Conservation (phyloP, 1,140 invertebrate species). For the Sycophila sp. region DNA sequence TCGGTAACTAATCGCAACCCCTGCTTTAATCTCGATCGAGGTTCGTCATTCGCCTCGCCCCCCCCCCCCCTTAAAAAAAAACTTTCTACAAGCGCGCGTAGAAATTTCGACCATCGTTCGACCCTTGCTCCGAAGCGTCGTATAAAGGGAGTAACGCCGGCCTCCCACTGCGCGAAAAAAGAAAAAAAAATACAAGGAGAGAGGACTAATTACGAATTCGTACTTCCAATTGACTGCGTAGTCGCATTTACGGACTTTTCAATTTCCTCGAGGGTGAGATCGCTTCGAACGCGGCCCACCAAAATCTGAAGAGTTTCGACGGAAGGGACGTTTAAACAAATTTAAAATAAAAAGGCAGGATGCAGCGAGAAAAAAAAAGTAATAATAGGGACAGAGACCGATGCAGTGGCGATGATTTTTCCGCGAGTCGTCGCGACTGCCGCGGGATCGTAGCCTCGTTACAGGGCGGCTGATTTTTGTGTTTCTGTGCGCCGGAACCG, state of each 20-base stretch:
- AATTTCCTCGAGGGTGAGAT: constrained; percentile 5
- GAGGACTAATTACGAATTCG: neutral
- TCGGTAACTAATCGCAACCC: neutral
- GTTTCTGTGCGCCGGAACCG: constrained; percentile 28
- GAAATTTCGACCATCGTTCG: neutral
- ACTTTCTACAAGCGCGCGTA: constrained; percentile 4
- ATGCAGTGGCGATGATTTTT: too few relatives aligned
- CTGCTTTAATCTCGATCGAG: neutral
- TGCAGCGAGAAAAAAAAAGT: neutral
- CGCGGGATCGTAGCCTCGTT: constrained; percentile 1
- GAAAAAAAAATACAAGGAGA: constrained; percentile 1
- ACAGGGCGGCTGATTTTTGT: constrained; percentile 27
- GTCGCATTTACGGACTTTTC: constrained; percentile 6
- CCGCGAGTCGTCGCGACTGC: neutral
- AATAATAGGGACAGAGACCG: neutral
- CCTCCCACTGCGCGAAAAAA: neutral
- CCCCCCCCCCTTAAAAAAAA: too few relatives aligned
- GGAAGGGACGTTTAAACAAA: neutral
- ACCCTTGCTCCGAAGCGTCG: constrained; percentile 31
- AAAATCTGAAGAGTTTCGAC: neutral
- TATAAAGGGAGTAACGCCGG: neutral
- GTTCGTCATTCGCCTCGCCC: neutral
- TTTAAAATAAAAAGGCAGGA: neutral
- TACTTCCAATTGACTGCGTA: constrained; percentile 49
- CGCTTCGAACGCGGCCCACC: constrained; percentile 42